A percentile compares a stretch with the other conserved stretches of the same genome.
Evolutionary conservation across 2,113 vertebrate genomes (phyloP).

Genomic region (Siniperca chuatsi): DNA sequence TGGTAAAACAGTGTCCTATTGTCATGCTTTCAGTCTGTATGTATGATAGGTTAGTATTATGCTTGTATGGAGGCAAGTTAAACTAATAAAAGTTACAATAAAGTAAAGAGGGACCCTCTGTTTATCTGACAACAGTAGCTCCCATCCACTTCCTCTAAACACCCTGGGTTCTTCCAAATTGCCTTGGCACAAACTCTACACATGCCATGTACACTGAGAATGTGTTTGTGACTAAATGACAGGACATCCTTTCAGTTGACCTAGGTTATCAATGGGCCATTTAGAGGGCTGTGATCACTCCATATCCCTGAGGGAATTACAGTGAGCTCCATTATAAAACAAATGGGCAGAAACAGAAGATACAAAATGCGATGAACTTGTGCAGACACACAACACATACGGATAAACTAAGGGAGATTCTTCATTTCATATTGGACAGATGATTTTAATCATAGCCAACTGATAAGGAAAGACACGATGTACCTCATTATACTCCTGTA

Average conservation of each 20-base stretch:
- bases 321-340: constrained; percentile 53
- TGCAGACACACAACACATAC: neutral
- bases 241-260: constrained; percentile 80
- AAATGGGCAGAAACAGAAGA: constrained; percentile 29
- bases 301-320: constrained; percentile 50
- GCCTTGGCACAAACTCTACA: constrained; percentile 63
- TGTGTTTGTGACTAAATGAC: constrained; percentile 74
- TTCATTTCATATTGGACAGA: constrained; percentile 65
- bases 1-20: constrained; percentile 61
- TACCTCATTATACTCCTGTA: constrained; percentile 65
- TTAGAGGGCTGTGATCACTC: constrained; percentile 64
- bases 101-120: constrained; percentile 70
- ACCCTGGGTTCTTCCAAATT: constrained; percentile 73
- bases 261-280: constrained; percentile 81
- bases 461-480: constrained; percentile 69
- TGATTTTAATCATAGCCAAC: constrained; percentile 71
- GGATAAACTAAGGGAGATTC: constrained; percentile 23
- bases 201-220: constrained; percentile 72
- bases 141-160: constrained; percentile 70
- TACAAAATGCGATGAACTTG: constrained; percentile 18
- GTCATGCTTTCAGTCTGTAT: constrained; percentile 36
- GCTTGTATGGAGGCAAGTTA: constrained; percentile 60
- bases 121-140: constrained; percentile 62
- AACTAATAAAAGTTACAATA: constrained; percentile 76
- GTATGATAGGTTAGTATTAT: constrained; percentile 27